Percentiles rank a stretch among this genome's conserved stretches.
phyloP scores from a whole-genome alignment of 2,888 invertebrate species.

The Terebella lapidaria region DNA sequence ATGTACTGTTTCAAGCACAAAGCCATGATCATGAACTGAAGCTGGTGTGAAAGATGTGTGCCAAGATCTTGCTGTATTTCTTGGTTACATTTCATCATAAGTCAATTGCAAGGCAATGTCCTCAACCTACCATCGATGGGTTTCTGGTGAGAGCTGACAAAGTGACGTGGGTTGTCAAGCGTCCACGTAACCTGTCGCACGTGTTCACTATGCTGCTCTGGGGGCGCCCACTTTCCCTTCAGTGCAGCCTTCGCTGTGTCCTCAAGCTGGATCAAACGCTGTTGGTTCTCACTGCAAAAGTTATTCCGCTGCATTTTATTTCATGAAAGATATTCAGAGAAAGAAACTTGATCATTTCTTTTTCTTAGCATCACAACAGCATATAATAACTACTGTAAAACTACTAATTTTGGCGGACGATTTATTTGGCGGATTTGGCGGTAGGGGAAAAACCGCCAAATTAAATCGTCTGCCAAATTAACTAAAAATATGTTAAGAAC shows the following conservation, averaged over 20 bases:
- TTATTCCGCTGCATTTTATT: too few relatives aligned
- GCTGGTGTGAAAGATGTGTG: neutral
- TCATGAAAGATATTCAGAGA: too few relatives aligned
- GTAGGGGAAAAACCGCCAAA: too few relatives aligned
- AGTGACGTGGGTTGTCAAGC: constrained; percentile 75
- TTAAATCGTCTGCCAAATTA: too few relatives aligned
- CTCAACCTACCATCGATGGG: constrained; percentile 66
- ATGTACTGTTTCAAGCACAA: neutral
- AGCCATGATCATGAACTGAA: neutral
- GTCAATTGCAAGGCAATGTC: neutral
- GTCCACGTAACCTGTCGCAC: constrained; percentile 83
- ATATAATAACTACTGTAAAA: too few relatives aligned
- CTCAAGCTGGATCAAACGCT: constrained; percentile 74
- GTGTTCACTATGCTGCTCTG: constrained; percentile 59
- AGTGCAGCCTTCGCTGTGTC: constrained; percentile 81
- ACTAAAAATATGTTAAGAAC: too few relatives aligned
- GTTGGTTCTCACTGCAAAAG: constrained; percentile 50
- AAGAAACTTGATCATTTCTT: too few relatives aligned
- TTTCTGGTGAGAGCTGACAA: constrained; percentile 81
- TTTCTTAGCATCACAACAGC: too few relatives aligned
- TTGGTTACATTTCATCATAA: neutral
- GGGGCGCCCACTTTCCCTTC: constrained; percentile 65
- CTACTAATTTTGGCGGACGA: too few relatives aligned
- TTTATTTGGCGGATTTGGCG: too few relatives aligned
- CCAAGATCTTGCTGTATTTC: neutral